Evolutionary conservation across 2,797 vertebrate species (phyloP), one percentile per base, ranked within the genome.

Genomic region (Otus scops): DNA sequence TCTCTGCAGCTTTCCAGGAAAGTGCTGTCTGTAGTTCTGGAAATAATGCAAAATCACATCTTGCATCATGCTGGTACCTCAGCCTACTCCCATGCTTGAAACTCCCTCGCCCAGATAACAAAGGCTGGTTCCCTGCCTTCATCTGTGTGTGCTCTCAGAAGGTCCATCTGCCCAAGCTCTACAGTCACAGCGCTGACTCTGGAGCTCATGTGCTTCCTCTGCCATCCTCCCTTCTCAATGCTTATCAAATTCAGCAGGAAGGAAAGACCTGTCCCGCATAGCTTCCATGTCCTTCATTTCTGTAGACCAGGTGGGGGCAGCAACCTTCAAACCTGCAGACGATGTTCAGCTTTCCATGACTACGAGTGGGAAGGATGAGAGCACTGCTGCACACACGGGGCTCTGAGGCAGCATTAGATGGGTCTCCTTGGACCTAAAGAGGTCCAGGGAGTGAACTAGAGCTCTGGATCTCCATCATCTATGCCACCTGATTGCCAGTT

Each of bases 301-400:
- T 84, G 26, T 16, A 12, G 26, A 13, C 69, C 88, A 79, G 85
- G 50, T 77, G 85, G 32, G 59, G 92, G 90, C 92, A 93, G 92
- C 85, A 94, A 63, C 60, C 74, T 64, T 86, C 80, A 76, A 41
- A 86, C 3, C 2, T 19, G n/a, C 50, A 32, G 80, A 5, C 45
- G 27, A 17, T 36, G 13, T 41, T 74, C 75, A 39, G 47, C 24
- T 59, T 36, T 39, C 68, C 36, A 6, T 60, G 34, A 19, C 15
- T 11, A 1, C 0, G n/a, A 17, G 15, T 30, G 48, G 68, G 34
- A 83, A 83, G 39, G 21, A 9, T 17, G 21, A 39, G 50, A 68
- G 32, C 0, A 0, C 14, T 21, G 36, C 54, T 54, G 38, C 15
- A 3, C 18, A 5, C 34, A 10, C 1, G 0, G 30, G 32, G 9